Evolutionary conservation across 2,797 vertebrate genomes (phyloP), one percentile per base, ranked within the genome.

Genomic region (Microhierax caerulescens): DNA sequence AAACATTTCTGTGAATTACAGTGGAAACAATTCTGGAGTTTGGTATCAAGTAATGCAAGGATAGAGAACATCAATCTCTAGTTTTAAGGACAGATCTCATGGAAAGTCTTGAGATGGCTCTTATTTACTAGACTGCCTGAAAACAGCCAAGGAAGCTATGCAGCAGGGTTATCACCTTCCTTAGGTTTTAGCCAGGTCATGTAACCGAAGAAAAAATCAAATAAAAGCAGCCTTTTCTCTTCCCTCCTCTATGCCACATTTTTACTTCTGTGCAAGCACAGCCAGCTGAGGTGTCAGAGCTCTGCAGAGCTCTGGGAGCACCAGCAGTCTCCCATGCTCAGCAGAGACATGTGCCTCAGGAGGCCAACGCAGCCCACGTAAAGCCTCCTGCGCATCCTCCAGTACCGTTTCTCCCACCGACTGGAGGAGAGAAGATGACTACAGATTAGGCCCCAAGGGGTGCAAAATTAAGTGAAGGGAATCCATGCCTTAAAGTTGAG

Each of bases 371-470:
- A 85, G 45, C 19, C 57, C 7, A 5, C 8, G 3, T 2, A 48
- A 86, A 59, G 13, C 36, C 43, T 54, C 21, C 56, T 7, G 21
- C 1, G 3, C 21, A 23, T 21, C 43, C 39, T 1, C 0, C 2
- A 0, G 18, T 25, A 51, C 36, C 28, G 5, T 20, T 76, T 70
- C 45, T 85, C 39, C 34, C 56, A 6, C 15, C 8, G 41, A 24
- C 20, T 5, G 2, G 24, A 82, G 21, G 19, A 82, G 39, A 59
- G 65, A 72, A 75, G 34, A 47, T 1, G 3, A 28, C 36, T 51
- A 39, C 39, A 63, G 32, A 39, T 12, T 22, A 56, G 32, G 63
- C 27, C 17, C 13, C 5, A 2, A 47, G 39, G 8, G 23, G 20
- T 11, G 41, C 24, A 47, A 30, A 87, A 64, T 34, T 57, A 63